Base-by-base conservation (phyloP, 2,888 invertebrate genomes). In the Ditylenchus weischeri region DNA sequence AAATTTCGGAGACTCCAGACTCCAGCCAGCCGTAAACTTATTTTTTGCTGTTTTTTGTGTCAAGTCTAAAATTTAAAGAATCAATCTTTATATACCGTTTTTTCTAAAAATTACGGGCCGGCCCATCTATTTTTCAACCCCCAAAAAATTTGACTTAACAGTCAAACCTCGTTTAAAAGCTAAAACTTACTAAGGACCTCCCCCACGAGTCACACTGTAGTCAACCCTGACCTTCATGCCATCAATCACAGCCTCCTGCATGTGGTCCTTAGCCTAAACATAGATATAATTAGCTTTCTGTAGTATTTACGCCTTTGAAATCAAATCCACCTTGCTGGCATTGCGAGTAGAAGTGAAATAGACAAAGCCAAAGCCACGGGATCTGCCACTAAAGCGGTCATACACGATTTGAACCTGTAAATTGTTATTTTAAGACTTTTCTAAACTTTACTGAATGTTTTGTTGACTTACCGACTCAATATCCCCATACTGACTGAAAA, bases 401-500 rank as follows among this genome's bases (percentile, higher is more conserved):
- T 66, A 69, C 8, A 72, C 66, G 18, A 47, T 62, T 62, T 47
- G 48, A 43, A 43, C 43, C 43, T 43, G 15, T 2, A 43, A 43
- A 11, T 54, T 13, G 8, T 54, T 13, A 62, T 62, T 0, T 15
- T 54, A 21, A 38, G 48, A 57, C 47, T 6, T 18, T 38, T 64
- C 5, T 10, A 60, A 18, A 63, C 11, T 13, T 18, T 63, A 11
- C n/a, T 23, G 19, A 95, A 90, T 86, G 93, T 91, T 29, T 43
- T 3, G 11, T 8, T 15, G 15, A 15, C 43, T 43, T 43, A 92
- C 90, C 82, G 91, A 89, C 83, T 93, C 92, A 47, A 95, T 90
- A 0, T 90, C 90, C 2, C 95, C 95, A 84, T 89, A 95, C 84
- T 92, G 91, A 58, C 89, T 88, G 85, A 96, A 94, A 76, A 93